Percentiles rank a stretch among this genome's conserved stretches.
phyloP scores from a whole-genome alignment of 2,797 vertebrate genomes.

The Scyliorhinus canicula region DNA sequence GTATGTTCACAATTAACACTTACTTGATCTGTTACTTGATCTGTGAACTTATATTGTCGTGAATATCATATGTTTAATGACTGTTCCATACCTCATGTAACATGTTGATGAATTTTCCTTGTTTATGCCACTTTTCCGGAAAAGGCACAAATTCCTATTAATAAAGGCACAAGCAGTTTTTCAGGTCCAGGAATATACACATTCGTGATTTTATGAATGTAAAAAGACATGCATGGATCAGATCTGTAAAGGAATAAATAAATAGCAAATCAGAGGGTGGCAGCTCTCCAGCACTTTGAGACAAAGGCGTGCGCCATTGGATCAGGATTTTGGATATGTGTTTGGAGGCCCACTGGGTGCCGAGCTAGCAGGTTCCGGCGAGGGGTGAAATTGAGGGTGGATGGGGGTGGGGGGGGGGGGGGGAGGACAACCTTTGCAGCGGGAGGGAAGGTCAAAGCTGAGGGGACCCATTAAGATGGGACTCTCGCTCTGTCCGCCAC shows the following conservation, averaged over 20 bases:
- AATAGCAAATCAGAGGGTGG: neutral
- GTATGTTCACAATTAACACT: neutral
- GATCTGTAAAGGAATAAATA: neutral
- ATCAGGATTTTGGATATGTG: no score
- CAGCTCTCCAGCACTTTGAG: no score
- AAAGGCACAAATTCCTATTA: slow-evolving; percentile 53
- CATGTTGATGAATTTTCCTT: slow-evolving; percentile 53
- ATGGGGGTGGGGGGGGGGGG: no score
- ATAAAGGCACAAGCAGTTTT: neutral
- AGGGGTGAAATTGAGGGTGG: no score
- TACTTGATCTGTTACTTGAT: no score
- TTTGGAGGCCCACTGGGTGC: no score
- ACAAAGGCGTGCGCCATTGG: no score
- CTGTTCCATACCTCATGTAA: slow-evolving; percentile 45
- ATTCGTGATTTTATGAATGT: neutral
- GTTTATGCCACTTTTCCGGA: slow-evolving; percentile 51
- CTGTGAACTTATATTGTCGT: neutral
- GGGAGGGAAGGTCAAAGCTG: no score
- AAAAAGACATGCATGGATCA: neutral
- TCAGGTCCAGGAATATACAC: neutral
- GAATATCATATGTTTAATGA: neutral
- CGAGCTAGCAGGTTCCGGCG: no score
- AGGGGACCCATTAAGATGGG: no score
- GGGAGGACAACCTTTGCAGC: neutral
- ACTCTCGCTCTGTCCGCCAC: no score